These are phyloP conservation scores for Heliothis subflexa DNA, from an alignment of 1,140 invertebrate species.

Conservation along the genomic window DNA sequence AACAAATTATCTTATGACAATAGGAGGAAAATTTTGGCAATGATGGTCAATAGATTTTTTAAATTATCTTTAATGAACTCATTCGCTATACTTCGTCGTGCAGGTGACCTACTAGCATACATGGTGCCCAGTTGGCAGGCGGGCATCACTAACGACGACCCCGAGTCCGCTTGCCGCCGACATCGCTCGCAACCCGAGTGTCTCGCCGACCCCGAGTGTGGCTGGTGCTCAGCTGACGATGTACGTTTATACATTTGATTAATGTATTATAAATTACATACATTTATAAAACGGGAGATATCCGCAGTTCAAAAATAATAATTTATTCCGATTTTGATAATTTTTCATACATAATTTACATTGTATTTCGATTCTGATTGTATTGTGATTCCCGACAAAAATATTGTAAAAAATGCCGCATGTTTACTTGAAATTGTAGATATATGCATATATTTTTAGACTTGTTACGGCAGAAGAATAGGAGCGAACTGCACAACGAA, in stretches of 20 bases:
- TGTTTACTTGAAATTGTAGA: too few species aligned
- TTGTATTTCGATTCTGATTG: too few species aligned
- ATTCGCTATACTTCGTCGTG: neutral
- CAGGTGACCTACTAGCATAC: constrained; percentile 91
- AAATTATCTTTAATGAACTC: too few species aligned
- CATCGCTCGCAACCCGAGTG: constrained; percentile 92
- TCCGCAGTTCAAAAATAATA: too few species aligned
- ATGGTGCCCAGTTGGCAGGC: constrained; percentile 92
- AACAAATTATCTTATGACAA: constrained; percentile 12
- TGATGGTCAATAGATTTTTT: too few species aligned
- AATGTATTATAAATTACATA: too few species aligned
- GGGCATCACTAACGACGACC: constrained; percentile 89
- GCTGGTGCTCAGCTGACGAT: constrained; percentile 95
- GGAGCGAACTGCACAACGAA: constrained; percentile 95
- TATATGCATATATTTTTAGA: constrained; percentile 76
- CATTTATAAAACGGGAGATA: too few species aligned
- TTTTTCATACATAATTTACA: too few species aligned
- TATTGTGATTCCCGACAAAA: too few species aligned
- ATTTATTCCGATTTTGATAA: too few species aligned
- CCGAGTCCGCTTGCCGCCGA: constrained; percentile 90
- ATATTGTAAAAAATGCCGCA: too few species aligned
- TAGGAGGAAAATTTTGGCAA: too few species aligned
- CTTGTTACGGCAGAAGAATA: constrained; percentile 93
- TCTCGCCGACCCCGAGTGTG: constrained; percentile 95
- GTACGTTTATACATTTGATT: constrained; percentile 65